phyloP scores from a whole-genome alignment of 2,797 vertebrate species.

The Mus minutoides region DNA sequence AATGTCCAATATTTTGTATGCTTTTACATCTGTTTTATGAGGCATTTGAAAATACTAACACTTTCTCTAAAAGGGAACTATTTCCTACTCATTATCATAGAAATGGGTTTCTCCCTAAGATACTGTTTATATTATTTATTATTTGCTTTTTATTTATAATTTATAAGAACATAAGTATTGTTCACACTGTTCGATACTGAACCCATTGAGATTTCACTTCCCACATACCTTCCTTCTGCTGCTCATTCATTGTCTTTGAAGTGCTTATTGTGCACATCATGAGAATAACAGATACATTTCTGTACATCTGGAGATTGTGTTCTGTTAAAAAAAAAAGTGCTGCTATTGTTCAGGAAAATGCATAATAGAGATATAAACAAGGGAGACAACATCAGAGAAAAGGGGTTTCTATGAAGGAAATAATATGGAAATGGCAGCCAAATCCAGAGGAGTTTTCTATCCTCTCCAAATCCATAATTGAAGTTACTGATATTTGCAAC shows the following conservation, averaged over 20 bases:
- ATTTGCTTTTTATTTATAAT: not conserved
- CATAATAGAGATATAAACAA: not conserved
- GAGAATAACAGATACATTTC: not conserved
- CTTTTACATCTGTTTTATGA: not conserved
- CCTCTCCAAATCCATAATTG: not conserved
- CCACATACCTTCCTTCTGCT: not conserved
- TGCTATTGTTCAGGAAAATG: not conserved
- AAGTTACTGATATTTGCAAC: not conserved
- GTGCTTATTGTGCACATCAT: not conserved
- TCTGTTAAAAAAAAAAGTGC: not conserved
- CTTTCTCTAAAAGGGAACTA: not conserved
- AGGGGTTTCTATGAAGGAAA: not conserved
- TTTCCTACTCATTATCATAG: not conserved
- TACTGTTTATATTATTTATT: not conserved
- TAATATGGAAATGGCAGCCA: not conserved
- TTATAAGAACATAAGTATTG: not conserved
- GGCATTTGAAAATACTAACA: not conserved
- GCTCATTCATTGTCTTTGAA: not conserved
- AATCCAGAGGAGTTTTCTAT: not conserved
- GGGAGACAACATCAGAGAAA: not conserved
- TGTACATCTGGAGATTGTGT: not conserved
- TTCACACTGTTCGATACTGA: not conserved
- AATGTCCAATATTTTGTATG: not conserved
- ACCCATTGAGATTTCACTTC: not conserved
- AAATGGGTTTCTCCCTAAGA: not conserved